Base-by-base conservation (phyloP, 1,140 invertebrate genomes). In the Diorhabda sublineata region DNA sequence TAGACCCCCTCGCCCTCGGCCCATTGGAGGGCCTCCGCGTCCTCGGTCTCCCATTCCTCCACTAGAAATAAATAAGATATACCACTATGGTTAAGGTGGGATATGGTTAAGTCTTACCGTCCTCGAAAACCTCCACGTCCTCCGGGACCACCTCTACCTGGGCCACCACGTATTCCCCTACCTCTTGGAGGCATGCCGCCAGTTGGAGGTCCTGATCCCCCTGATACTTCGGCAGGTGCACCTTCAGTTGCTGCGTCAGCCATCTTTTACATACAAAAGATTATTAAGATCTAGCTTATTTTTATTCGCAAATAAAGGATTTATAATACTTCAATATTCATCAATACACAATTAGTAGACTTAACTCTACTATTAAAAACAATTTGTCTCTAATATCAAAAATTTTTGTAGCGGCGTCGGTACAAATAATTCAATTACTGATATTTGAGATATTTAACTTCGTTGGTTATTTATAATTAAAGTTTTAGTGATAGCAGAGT, bases 1-100 rank as follows among this genome's bases (percentile, higher is more conserved):
- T 26, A 67, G 71, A 5, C 73, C 73, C 3, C 73, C 71, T 8
- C 73, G 71, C 6, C 73, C 73, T 42, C 71, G 45, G 71, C 73
- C 73, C 69, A 70, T 70, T n/a, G 72, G 72, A 44, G 72, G 72
- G 8, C 74, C 74, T 11, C 74, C 67, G 0, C 72, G 70, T 67
- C 67, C 67, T 6, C 67, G 70, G 4, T 70, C 72, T 44, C 72
- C 72, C 9, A 67, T 69, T 64, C 72, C 72, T 5, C 72, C 72
- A n/a, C 72, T 73, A 47, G 8, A 73, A 70, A 47, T 44, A 26
- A 73, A 68, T 11, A 47, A 9, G 58, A 60, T 57, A 69, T 63
- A 60, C 7, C 47, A 42, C 5, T 43, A 8, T 42, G 60, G 45
- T 42, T 9, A 8, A 61, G 47, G 43, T 7, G 47, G n/a, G 42